phyloP scores from a whole-genome alignment of 2,797 vertebrate genomes.

The Chiroxiphia lanceolata region DNA sequence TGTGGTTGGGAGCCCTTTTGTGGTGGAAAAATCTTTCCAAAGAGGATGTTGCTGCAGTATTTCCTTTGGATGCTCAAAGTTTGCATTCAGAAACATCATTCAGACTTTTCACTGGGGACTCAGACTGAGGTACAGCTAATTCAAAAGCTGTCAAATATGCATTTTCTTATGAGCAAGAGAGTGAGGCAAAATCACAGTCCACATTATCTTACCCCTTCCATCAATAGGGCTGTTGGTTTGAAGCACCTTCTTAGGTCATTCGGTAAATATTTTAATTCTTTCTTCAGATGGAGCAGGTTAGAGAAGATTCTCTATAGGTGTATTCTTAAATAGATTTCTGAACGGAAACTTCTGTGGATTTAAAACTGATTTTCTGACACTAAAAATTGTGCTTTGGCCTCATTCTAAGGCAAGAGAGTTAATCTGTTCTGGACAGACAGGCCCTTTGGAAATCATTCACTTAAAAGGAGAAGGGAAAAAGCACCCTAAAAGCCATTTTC shows the following conservation, averaged over 20 bases:
- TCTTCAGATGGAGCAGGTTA: neutral
- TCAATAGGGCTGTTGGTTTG: neutral
- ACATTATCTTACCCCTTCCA: neutral
- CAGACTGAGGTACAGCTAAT: neutral
- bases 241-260: neutral
- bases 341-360: neutral
- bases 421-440: conserved; percentile 42
- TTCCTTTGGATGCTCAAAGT: neutral
- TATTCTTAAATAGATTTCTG: conserved; percentile 7
- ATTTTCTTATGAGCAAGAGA: neutral
- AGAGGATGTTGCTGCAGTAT: neutral
- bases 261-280: conserved; percentile 15
- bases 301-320: neutral
- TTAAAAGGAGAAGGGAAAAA: conserved; percentile 23
- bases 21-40: neutral
- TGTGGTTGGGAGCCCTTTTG: neutral
- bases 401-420: conserved; percentile 19
- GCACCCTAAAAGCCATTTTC: conserved; percentile 13
- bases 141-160: neutral
- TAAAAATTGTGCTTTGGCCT: conserved; percentile 30
- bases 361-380: neutral
- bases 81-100: neutral
- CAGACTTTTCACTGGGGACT: neutral
- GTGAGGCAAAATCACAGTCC: neutral
- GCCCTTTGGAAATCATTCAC: conserved; percentile 22